Evolutionary conservation across 1,140 invertebrate species (phyloP), one percentile per base, ranked within the genome.

Genomic region (Neodiprion lecontei): DNA sequence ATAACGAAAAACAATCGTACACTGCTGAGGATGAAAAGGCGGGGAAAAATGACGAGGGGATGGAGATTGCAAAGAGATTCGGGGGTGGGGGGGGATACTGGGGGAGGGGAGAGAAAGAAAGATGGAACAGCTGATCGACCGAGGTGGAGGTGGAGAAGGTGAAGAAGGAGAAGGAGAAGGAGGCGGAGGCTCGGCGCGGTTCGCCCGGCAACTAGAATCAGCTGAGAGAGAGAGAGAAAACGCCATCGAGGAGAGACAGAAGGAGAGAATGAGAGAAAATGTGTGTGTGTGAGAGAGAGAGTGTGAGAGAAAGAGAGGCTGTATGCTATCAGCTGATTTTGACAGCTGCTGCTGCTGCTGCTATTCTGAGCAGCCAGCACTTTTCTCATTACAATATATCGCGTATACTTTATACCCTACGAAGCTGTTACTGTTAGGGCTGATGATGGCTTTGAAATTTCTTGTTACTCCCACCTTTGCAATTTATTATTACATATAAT

Each of bases 241-340:
- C 5, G 28, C 28, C 28, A 40, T 40, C 28, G 28, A 40, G 2
- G 61, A 65, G 28, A 40, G 28, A 49, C 53, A 9, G n/a, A 67
- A 21, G 4, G 28, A 67, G 61, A 28, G 7, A 50, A 3, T 9
- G 49, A 53, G 65, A 21, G 72, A 72, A n/a, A 70, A 21, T 21
- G 17, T 21, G 17, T 21, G 17, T 21, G 17, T 21, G 17, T 21
- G 61, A 21, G 61, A 67, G 61, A 28, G 7, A 50, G 68, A 71
- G 67, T 40, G 9, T 9, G 49, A 53, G 65, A 21, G 72, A 72
- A n/a, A 70, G 9, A 70, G 69, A 67, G 61, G 28, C 11, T 65
- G 17, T 47, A 66, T 73, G 21, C 47, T 7, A 10, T 81, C 82
- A 83, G 82, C 82, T 83, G 82, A 82, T 83, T 83, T 79, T 83